Evolutionary conservation across 2,113 vertebrate species (phyloP).

Genomic region (Psittacara wagleri): DNA sequence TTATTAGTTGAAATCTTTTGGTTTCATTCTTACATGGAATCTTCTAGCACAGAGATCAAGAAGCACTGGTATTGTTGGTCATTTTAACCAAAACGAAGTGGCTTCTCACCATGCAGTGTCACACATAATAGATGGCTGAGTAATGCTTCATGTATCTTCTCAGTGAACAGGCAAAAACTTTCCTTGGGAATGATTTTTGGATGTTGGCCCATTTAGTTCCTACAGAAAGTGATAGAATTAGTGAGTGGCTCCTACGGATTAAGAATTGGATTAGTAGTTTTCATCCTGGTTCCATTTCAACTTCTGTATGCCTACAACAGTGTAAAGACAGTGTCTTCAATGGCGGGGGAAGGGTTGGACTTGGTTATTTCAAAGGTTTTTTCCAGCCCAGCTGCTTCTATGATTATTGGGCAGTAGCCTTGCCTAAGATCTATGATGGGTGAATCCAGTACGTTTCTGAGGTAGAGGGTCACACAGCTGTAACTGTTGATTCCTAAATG

Average conservation of each 20-base stretch:
- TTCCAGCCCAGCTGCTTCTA: background rate
- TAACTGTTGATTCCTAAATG: background rate
- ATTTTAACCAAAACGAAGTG: background rate
- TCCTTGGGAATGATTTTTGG: background rate
- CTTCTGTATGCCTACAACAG: background rate
- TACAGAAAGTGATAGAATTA: rapidly evolving
- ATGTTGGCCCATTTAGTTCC: background rate
- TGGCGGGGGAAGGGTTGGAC: background rate
- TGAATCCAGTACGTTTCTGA: background rate
- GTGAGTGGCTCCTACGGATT: background rate
- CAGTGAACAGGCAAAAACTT: background rate
- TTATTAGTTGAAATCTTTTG: background rate
- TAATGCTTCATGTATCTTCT: background rate
- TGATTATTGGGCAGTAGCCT: background rate
- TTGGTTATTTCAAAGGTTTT: background rate
- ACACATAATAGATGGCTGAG: background rate
- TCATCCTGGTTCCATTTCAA: background rate
- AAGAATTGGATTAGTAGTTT: background rate
- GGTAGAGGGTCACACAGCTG: background rate
- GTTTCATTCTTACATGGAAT: background rate
- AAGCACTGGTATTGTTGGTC: background rate
- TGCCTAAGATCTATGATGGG: background rate
- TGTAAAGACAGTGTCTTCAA: background rate
- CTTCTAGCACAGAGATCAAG: background rate
- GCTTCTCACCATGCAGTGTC: background rate